These are phyloP conservation scores for Trichonephila inaurata DNA, from an alignment of 1,140 invertebrate species.

Conservation along the genomic window DNA sequence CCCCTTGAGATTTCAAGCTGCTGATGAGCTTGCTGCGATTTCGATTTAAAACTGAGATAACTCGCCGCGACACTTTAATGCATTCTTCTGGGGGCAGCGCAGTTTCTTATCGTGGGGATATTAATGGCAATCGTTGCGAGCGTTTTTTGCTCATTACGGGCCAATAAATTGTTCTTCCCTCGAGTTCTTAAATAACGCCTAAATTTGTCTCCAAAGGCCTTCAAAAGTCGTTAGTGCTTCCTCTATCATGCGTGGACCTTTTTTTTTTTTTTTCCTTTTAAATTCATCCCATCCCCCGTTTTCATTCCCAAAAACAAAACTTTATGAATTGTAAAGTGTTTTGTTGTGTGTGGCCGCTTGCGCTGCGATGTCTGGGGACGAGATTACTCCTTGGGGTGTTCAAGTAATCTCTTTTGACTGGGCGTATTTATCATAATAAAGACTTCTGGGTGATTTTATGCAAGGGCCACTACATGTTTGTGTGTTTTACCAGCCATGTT, in stretches of 20 bases:
- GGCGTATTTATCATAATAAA: slow-evolving; percentile 59
- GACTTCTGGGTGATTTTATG: slow-evolving; percentile 31
- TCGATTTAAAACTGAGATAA: slow-evolving; percentile 27
- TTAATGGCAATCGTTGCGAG: slow-evolving; percentile 44
- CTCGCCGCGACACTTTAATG: slow-evolving; percentile 25
- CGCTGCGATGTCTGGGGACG: background rate
- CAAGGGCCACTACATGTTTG: background rate
- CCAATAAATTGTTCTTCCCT: slow-evolving; percentile 49
- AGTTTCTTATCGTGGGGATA: slow-evolving; percentile 36
- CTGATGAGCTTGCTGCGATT: slow-evolving; percentile 29
- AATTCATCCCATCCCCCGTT: no score
- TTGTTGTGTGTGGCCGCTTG: slow-evolving; percentile 6
- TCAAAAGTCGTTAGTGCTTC: slow-evolving; percentile 21
- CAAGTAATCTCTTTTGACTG: slow-evolving; percentile 17
- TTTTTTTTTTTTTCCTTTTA: background rate
- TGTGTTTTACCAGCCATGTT: background rate
- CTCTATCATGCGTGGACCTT: background rate
- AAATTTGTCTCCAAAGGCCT: slow-evolving; percentile 46
- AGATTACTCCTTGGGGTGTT: background rate
- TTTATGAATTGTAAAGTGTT: slow-evolving; percentile 52
- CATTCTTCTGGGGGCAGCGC: background rate
- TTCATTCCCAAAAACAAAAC: background rate
- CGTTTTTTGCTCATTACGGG: slow-evolving; percentile 48
- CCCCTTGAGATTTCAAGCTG: background rate
- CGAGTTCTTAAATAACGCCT: slow-evolving; percentile 42